Conservation (phyloP, 2,113 vertebrate genomes). For the Miniopterus natalensis region DNA sequence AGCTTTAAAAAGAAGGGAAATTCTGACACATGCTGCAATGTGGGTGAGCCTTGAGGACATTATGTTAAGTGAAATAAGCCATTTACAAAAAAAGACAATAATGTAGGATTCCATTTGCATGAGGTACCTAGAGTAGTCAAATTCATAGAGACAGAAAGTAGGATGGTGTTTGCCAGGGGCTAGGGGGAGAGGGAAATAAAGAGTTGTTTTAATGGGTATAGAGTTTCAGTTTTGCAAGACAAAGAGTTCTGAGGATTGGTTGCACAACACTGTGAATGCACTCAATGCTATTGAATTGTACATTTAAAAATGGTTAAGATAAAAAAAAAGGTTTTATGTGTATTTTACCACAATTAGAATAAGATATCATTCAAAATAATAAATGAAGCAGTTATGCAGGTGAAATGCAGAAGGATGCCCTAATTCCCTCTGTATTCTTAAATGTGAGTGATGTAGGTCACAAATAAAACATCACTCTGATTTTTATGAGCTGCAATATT, state of each 20-base stretch:
- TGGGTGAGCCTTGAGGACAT: neutral
- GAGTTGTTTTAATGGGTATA: neutral
- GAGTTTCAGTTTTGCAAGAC: slow-evolving; percentile 31
- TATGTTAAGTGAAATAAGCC: neutral
- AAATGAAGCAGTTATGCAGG: neutral
- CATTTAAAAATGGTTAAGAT: slow-evolving; percentile 15
- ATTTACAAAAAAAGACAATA: neutral
- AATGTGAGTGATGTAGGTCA: slow-evolving; percentile 83
- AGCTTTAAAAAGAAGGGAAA: neutral
- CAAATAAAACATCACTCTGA: slow-evolving; percentile 80
- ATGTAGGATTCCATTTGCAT: neutral
- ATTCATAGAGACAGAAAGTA: neutral
- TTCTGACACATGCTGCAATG: neutral
- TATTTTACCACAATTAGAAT: neutral
- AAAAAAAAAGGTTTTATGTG: neutral
- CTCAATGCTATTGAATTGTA: neutral
- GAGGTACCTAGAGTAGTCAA: neutral
- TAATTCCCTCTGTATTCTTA: slow-evolving; percentile 83
- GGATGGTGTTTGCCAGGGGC: neutral
- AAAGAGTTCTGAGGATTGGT: neutral
- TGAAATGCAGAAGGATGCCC: slow-evolving; percentile 62
- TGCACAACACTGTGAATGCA: neutral
- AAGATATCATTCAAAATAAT: neutral
- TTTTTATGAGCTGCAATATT: slow-evolving; percentile 86
- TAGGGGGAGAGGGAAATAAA: neutral